Evolutionary conservation across 2,113 vertebrate species (phyloP), one percentile per base, ranked within the genome.

Genomic region (Pagrus major): DNA sequence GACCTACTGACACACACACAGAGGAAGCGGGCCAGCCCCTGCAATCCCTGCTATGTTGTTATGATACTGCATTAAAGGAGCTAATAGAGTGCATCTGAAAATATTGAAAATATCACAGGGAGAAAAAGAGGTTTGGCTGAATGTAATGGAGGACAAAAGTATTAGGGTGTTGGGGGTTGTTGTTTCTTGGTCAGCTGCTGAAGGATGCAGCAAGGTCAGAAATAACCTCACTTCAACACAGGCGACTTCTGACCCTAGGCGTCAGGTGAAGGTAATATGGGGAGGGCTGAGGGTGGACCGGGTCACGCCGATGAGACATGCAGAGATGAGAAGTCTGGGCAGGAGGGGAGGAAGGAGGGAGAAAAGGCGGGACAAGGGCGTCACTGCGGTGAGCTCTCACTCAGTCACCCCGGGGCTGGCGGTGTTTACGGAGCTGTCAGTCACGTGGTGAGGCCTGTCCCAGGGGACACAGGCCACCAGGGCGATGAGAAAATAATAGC

Each of bases 401-500:
- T 91, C 86, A 81, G 78, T 90, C 81, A 84, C 78, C 90, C 83
- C 25, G 23, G 56, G 81, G 86, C 70, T 75, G 73, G 69, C 47
- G 11, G 78, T 95, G 90, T 95, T 95, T 93, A 93, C 89, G 27
- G 88, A 93, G 88, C 88, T 95, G 94, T 95, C 91, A 89, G 82
- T 90, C 88, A 88, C 83, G 59, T 77, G 84, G 76, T 52, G 78
- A 61, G 64, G 67, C 71, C 44, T 52, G 69, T 90, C 94, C 92
- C 86, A 21, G 85, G 93, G 92, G 93, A 93, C 79, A 79, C 31
- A 52, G 68, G 89, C 87, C 88, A 93, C 67, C 81, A 35, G 85
- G 92, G 86, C 77, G 82, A 93, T 67, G 55, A 88, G 89, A 94
- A 96, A 95, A 95, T 94, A 95, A 95, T 94, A 94, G 77, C 89